These are phyloP conservation scores for Lacerta agilis DNA, from an alignment of 2,797 vertebrate species.

Conservation along the genomic window DNA sequence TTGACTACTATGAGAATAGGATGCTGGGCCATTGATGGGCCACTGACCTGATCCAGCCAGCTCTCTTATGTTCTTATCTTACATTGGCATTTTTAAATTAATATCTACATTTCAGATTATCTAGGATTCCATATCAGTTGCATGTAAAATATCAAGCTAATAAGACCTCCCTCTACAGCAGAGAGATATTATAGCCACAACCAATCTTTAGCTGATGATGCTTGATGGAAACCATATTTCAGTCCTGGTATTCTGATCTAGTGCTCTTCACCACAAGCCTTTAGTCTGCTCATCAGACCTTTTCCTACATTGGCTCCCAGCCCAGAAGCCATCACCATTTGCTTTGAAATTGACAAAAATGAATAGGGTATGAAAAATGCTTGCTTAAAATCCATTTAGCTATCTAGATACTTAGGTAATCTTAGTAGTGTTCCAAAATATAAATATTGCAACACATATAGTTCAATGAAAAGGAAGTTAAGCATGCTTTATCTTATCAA, in stretches of 20 bases:
- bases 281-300: neutral
- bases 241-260: neutral
- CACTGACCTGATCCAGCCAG: no score
- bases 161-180: neutral
- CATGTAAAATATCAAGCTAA: neutral
- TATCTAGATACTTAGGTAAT: neutral
- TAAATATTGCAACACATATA: neutral
- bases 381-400: constrained; percentile 7
- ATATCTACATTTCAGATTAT: neutral
- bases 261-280: neutral
- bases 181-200: neutral
- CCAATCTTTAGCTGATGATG: neutral
- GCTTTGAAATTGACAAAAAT: neutral
- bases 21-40: no score
- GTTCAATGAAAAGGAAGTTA: neutral
- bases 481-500: neutral
- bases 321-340: neutral
- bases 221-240: neutral
- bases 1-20: no score
- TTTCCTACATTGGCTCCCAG: neutral
- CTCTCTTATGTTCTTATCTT: no score
- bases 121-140: neutral
- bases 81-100: no score
- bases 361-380: neutral
- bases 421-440: neutral